Base-by-base conservation (phyloP, 2,113 vertebrate genomes). In the Recurvirostra avosetta region DNA sequence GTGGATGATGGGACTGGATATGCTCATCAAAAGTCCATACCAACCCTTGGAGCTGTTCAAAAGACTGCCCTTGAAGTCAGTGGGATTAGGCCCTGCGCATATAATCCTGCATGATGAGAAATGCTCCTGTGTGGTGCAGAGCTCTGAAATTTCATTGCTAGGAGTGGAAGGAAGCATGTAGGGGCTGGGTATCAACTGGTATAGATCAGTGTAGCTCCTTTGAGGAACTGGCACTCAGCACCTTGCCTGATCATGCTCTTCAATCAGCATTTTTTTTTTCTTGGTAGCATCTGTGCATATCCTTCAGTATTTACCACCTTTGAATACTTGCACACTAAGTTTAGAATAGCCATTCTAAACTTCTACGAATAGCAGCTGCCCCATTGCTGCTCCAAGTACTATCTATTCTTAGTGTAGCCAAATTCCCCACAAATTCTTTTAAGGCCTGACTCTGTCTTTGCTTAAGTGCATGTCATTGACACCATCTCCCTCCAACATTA, bases 141-240 rank as follows among this genome's bases (percentile, higher is more conserved):
- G 62, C 41, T 73, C 91, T 75, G 58, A 65, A 72, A 32, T 85
- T 36, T 58, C 15, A 19, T 68, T 85, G 38, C 43, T 84, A 12
- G 56, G 30, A 76, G 43, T 53, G 36, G 58, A 75, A 92, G 67
- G 74, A 93, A 79, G 70, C 66, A n/a, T 15, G 32, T 30, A 53
- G 80, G 34, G 25, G 34, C 73, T 93, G 34, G 34, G 18, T 91
- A 94, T 91, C 73, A 76, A 12, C 41, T 9, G 5, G 53, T 58
- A 29, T 43, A 87, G 87, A 43, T 79, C 86, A 45, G 45, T 2
- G 20, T 32, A 43, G 9, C 84, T 94, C 89, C 62, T 79, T 29
- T 85, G 91, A 96, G 94, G 96, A 95, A 84, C 92, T 95, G 77
- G 84, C 70, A 90, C 97, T 95, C 94, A 96, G 87, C 92, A 94